Percentiles rank a stretch among this genome's conserved stretches.
These are phyloP conservation scores for Pelecanus crispus DNA, from an alignment of 2,113 vertebrate species.

Conservation along the genomic window DNA sequence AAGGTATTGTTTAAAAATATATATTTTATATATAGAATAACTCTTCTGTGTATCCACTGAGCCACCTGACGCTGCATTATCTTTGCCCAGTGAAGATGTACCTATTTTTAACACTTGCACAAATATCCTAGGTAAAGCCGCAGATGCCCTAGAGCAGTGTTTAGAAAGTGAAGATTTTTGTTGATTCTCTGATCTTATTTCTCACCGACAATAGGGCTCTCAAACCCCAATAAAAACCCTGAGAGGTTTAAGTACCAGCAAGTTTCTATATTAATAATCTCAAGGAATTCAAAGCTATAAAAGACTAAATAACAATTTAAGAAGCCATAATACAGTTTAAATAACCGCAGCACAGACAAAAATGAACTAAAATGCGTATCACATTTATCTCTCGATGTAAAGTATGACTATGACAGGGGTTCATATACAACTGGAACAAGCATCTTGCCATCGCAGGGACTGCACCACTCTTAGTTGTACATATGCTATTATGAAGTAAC, in stretches of 20 bases:
- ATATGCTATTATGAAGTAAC: neutral
- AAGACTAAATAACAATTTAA: neutral
- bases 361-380: neutral
- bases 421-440: neutral
- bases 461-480: neutral
- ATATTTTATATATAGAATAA: neutral
- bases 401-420: neutral
- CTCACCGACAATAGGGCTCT: neutral
- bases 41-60: no score
- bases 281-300: neutral
- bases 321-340: neutral
- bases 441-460: neutral
- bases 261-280: neutral
- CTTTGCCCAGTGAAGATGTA: neutral
- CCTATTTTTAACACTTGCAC: neutral
- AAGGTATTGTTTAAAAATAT: neutral
- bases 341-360: neutral
- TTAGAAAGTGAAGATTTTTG: neutral
- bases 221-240: no score
- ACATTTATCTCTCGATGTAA: neutral
- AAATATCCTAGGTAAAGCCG: neutral
- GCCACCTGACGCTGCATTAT: neutral
- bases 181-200: neutral
- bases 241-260: neutral
- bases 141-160: neutral